phyloP scores from a whole-genome alignment of 2,113 vertebrate genomes.

The Circaetus gallicus region DNA sequence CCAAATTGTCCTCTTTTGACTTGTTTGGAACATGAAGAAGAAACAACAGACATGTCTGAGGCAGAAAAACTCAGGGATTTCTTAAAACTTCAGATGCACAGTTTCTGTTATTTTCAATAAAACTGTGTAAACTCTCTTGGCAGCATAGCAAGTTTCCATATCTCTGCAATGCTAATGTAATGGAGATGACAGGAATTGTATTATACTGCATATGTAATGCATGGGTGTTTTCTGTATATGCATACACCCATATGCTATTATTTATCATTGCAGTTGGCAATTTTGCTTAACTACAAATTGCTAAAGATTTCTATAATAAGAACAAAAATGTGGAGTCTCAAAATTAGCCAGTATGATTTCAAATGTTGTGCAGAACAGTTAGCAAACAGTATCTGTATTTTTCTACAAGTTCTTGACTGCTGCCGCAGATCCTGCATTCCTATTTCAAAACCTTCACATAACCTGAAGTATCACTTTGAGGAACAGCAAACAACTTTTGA shows the following conservation, averaged over 20 bases:
- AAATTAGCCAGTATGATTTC: background rate
- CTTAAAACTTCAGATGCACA: background rate
- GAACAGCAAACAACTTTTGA: background rate
- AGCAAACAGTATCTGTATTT: background rate
- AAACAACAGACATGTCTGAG: background rate
- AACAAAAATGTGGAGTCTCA: background rate
- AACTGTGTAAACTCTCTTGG: background rate
- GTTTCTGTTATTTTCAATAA: background rate
- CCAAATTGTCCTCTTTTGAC: background rate
- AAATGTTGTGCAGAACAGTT: background rate
- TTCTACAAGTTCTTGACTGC: background rate
- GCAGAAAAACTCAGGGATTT: background rate
- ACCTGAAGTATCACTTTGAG: background rate
- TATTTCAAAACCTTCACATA: background rate
- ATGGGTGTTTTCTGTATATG: background rate
- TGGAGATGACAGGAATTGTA: background rate
- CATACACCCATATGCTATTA: background rate
- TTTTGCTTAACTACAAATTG: background rate
- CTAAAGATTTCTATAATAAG: background rate
- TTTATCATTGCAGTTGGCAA: background rate
- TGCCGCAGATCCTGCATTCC: background rate
- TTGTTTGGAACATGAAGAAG: background rate
- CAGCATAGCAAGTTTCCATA: background rate
- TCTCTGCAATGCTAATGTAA: background rate
- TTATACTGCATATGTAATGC: background rate